These are phyloP conservation scores for Okamejei kenojei DNA, from an alignment of 2,797 vertebrate species.

Conservation along the genomic window DNA sequence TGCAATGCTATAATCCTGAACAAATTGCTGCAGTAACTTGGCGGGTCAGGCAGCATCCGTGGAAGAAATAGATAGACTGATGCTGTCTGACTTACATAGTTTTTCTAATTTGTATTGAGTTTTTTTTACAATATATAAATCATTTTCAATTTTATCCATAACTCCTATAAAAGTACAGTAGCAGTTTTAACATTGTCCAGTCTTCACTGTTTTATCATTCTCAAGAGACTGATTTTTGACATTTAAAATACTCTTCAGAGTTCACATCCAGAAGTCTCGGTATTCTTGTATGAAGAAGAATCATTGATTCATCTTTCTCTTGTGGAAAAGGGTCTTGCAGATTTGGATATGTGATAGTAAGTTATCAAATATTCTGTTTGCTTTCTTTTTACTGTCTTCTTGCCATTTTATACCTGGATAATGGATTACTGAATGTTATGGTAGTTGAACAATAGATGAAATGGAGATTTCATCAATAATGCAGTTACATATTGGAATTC, in stretches of 20 bases:
- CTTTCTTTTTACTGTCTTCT: background rate
- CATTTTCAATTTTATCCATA: background rate
- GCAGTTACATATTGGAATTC: background rate
- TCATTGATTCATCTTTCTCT: slow-evolving; percentile 67
- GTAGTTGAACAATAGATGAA: background rate
- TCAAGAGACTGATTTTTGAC: background rate
- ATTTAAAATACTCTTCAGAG: slow-evolving; percentile 47
- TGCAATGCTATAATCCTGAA: too few relatives aligned
- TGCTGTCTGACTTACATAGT: too few relatives aligned
- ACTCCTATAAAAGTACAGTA: too few relatives aligned
- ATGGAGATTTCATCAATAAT: background rate
- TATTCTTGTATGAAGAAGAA: slow-evolving; percentile 66
- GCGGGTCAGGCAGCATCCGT: too few relatives aligned
- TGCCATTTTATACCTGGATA: background rate
- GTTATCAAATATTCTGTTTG: background rate
- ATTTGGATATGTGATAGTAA: slow-evolving; percentile 51
- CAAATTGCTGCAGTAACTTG: too few relatives aligned
- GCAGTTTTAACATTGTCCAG: too few relatives aligned
- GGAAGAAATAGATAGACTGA: too few relatives aligned
- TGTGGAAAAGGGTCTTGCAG: slow-evolving; percentile 71
- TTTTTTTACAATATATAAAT: background rate
- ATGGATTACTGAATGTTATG: background rate
- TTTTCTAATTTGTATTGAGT: background rate
- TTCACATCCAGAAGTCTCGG: slow-evolving; percentile 58
- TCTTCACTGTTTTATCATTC: background rate